These are phyloP conservation scores for Cardiocondyla obscurior DNA, from an alignment of 1,140 invertebrate genomes.

Conservation along the genomic window DNA sequence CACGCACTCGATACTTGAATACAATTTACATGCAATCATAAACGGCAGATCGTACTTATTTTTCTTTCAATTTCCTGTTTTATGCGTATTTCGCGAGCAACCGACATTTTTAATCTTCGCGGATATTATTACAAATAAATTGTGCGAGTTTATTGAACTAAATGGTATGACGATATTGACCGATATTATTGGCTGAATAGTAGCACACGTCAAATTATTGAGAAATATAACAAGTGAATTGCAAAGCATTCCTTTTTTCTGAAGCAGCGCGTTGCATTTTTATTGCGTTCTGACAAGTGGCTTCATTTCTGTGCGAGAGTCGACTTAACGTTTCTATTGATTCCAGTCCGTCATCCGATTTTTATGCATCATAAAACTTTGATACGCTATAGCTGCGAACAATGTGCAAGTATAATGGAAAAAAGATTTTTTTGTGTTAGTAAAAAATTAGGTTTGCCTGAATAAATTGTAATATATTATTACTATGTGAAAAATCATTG, in stretches of 20 bases:
- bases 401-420: background rate
- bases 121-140: constrained; percentile 2
- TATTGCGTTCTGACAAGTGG: constrained; percentile 46
- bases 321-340: constrained; percentile 28
- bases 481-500: background rate
- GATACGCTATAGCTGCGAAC: background rate
- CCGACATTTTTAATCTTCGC: constrained; percentile 11
- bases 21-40: constrained; percentile 3
- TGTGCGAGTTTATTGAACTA: constrained; percentile 28
- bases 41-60: constrained; percentile 28
- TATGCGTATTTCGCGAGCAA: background rate
- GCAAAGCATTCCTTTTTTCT: constrained; percentile 28
- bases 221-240: constrained; percentile 52
- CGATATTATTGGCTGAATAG: constrained; percentile 51
- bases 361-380: constrained; percentile 48
- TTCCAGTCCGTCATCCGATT: constrained; percentile 20
- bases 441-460: constrained; percentile 8
- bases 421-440: background rate
- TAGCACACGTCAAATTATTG: constrained; percentile 47
- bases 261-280: constrained; percentile 31
- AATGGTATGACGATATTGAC: constrained; percentile 42
- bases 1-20: background rate
- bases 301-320: constrained; percentile 28
- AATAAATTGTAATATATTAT: background rate
- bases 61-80: constrained; percentile 20